Base-by-base conservation (phyloP, 2,113 vertebrate genomes). In the Ariopsis seemanni region DNA sequence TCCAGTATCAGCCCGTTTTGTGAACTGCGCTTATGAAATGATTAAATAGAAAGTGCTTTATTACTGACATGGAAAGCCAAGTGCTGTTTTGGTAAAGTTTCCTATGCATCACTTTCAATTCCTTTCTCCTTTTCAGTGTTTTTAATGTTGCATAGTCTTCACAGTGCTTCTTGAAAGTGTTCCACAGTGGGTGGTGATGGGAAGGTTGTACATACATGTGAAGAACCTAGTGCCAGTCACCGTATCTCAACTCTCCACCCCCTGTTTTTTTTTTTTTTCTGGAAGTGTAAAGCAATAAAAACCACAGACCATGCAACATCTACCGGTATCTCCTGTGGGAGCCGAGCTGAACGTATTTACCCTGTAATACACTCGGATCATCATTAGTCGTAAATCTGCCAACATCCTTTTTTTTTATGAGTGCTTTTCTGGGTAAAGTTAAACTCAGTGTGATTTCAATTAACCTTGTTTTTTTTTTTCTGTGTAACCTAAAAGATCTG, bases 161-260 rank as follows among this genome's bases (percentile, higher is more conserved):
- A 48, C 12, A 67, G 42, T 58, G n/a, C 53, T 57, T 50, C 53
- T 85, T n/a, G n/a, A 9, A 17, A 89, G 12, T 63, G 30, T 86
- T 87, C 82, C 83, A 52, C 11, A 62, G 89, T 90, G 83, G 83
- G 86, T 78, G 86, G 25, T 82, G 15, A 53, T 22, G 71, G 83
- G 53, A 63, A 60, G 50, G 17, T 52, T 60, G 15, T 53, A 42
- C 34, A 42, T 50, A 15, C 27, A 1, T 75, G 82, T 82, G 10
- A 25, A 69, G 71, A 52, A 14, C 9, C 12, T 48, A 42, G 62
- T 81, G 65, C 60, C 50, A 75, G 65, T 85, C 42, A 25, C 22
- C 57, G 79, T 48, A 48, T 57, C 69, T 77, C 48, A 81, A 22
- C 79, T 20, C 55, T 58, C 78, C 55, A 80, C 17, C 4, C 27